Base-by-base conservation (phyloP, 2,888 invertebrate species). In the Oscheius sp. region DNA sequence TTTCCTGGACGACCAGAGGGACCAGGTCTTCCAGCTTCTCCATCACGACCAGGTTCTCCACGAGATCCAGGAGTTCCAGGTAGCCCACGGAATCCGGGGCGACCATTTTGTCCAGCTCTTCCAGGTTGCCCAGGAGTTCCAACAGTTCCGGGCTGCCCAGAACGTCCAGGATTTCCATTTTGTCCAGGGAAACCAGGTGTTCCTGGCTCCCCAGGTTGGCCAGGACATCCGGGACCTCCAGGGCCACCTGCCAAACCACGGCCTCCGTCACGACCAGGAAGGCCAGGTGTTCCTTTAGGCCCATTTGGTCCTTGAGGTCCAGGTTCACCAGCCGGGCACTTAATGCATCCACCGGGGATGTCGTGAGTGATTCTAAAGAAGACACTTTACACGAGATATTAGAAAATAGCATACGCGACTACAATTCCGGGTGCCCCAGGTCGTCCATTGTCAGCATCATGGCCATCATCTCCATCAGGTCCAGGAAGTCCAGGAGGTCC, bases 321-420 rank as follows among this genome's bases (percentile, higher is more conserved):
- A 10, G 73, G 64, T 45, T 72, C 65, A 64, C 78, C 78, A n/a
- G n/a, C n/a, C n/a, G n/a, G n/a, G n/a, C n/a, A n/a, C n/a, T n/a
- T n/a, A n/a, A n/a, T n/a, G n/a, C 78, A 78, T 34, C 78, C 78
- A 55, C 78, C 78, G 34, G 78, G 78, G 31, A 76, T 39, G 58
- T 78, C 69, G 52, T 76, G 74, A 12, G 75, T 75, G 46, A 71
- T 74, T 10, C 55, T 52, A 27, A 69, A 42, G 3, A 29, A 23
- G 3, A 25, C 5, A 42, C 20, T 12, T 25, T 10, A 4, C 12
- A 2, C 29, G 3, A 15, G 1, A 34, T 20, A 27, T 2, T 1
- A 23, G 8, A 2, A 6, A 27, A 1, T 25, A 25, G 12, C 55
- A 25, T 42, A 66, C 66, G 73, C 76, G 25, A 78, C 45, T 4